Conservation (phyloP, 2,797 vertebrate species). For the Fratercula arctica region DNA sequence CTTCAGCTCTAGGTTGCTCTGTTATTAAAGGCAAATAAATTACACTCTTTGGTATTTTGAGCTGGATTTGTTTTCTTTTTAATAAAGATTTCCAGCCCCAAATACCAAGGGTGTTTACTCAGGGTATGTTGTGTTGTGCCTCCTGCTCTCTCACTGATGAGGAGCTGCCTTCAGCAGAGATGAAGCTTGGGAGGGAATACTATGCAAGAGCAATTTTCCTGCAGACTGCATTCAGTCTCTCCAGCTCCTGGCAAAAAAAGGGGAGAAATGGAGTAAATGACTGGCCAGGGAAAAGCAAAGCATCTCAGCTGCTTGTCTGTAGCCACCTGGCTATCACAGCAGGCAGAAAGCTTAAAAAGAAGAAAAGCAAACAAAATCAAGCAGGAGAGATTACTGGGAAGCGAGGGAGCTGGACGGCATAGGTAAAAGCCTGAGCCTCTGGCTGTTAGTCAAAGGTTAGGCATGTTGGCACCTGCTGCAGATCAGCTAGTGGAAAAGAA, state of each 20-base stretch:
- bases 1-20: neutral
- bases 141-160: neutral
- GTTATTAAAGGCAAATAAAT: neutral
- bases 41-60: neutral
- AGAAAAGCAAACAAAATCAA: neutral
- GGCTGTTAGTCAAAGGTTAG: slow-evolving; percentile 1
- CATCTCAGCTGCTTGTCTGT: neutral
- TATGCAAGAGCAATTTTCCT: neutral
- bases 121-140: neutral
- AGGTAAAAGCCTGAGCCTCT: neutral
- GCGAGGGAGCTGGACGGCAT: neutral
- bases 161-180: neutral
- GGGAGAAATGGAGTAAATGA: neutral
- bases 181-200: neutral
- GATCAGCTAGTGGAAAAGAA: neutral
- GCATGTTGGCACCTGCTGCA: neutral
- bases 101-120: neutral
- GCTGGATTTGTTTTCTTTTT: neutral
- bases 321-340: neutral
- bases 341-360: neutral
- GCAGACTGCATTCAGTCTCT: neutral
- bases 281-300: neutral
- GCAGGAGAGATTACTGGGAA: neutral
- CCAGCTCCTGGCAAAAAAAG: neutral
- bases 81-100: neutral